phyloP scores from a whole-genome alignment of 1,140 invertebrate species.

The Stegodyphus dumicola region DNA sequence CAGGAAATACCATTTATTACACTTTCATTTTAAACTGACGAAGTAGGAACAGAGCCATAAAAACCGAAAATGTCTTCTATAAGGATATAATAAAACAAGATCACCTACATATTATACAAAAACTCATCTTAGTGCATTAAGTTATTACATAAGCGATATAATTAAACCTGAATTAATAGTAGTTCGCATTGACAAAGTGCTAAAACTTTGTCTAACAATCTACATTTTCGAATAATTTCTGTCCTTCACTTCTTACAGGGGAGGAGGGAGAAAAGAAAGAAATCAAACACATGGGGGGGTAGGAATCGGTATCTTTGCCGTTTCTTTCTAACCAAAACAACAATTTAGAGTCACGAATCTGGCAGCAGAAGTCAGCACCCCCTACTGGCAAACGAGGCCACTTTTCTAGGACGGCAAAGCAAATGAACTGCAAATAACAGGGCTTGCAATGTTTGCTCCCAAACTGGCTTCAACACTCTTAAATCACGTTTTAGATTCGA shows the following conservation, averaged over 20 bases:
- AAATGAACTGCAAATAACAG: slow-evolving; percentile 60
- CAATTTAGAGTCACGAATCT: slow-evolving; percentile 55
- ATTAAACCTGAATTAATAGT: too few relatives aligned
- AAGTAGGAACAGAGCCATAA: too few relatives aligned
- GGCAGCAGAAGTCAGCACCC: slow-evolving; percentile 47
- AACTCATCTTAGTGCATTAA: too few relatives aligned
- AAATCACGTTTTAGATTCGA: slow-evolving; percentile 56
- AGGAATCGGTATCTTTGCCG: slow-evolving; percentile 16
- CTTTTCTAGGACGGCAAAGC: slow-evolving; percentile 48
- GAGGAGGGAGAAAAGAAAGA: not conserved
- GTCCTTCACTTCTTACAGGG: not conserved
- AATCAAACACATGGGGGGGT: slow-evolving; percentile 39
- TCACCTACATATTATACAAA: too few relatives aligned
- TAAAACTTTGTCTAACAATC: not conserved
- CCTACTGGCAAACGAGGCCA: slow-evolving; percentile 52
- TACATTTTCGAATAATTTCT: slow-evolving; percentile 31
- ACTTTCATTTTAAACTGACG: too few relatives aligned
- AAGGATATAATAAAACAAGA: too few relatives aligned
- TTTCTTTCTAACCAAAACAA: slow-evolving; percentile 50
- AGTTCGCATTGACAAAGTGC: too few relatives aligned
- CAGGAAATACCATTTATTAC: too few relatives aligned
- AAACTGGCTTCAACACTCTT: slow-evolving; percentile 57
- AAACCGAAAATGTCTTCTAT: too few relatives aligned
- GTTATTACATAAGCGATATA: too few relatives aligned
- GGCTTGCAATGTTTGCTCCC: slow-evolving; percentile 45